Base-by-base conservation (phyloP, 2,888 invertebrate genomes). In the Conus canariensis region DNA sequence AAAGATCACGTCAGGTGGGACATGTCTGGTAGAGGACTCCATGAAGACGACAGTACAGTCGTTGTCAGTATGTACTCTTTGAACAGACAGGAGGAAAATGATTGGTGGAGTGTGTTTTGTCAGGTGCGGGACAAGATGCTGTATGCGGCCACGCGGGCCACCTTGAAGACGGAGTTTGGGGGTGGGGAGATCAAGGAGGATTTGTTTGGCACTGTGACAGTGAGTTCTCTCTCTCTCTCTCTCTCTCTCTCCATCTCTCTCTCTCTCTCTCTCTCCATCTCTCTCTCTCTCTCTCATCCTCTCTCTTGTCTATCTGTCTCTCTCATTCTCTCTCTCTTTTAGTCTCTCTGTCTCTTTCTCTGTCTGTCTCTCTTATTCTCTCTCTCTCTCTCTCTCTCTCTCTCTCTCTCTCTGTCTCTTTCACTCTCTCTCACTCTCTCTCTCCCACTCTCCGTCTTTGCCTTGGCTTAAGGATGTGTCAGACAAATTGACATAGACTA, bases 91-190 rank as follows among this genome's bases (percentile, higher is more conserved):
- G 30, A 30, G 30, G 30, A 30, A 30, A 2, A 30, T 30, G 30
- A 30, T 30, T 30, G 30, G 30, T 30, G 45, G 45, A 45, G 3
- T 4, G 45, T 45, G 45, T 45, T 45, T 80, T 10, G 10, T 88
- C 90, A 96, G 96, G 96, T 99, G 6, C 97, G 99, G 90, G 98
- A 99, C 95, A 99, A 99, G 96, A 99, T 99, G 99, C 97, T 99
- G 90, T 99, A 99, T 95, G 99, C 99, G 0, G 99, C 99, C 0
- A 99, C 99, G 0, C 98, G 99, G 96, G 98, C 99, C 0, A 99
- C 99, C 0, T 97, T 99, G 64, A 99, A 99, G 96, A 98, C 98
- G 95, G 99, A 99, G 96, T 99, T 99, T 96, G 99, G 99, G 0
- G 98, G 98, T 10, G 98, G 98, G 0, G 98, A 98, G 94, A 99